These are phyloP conservation scores for Peromyscus attwateri DNA, from an alignment of 2,797 vertebrate genomes.

Conservation along the genomic window DNA sequence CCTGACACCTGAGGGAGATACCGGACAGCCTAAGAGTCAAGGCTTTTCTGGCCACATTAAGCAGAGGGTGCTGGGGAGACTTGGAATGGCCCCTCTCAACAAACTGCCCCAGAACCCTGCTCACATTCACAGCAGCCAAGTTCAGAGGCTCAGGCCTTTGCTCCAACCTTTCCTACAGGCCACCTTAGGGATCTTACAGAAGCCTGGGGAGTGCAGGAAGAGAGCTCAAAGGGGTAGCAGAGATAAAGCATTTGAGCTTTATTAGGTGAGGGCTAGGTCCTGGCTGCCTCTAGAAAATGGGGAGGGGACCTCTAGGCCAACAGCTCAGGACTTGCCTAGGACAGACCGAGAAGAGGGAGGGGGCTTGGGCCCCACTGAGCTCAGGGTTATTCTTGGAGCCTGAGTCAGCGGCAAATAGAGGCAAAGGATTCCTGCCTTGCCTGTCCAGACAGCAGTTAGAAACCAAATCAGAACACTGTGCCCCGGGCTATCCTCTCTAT, in stretches of 20 bases:
- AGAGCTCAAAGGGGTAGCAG: too few relatives aligned
- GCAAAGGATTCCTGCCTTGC: constrained; percentile 75
- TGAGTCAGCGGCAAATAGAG: constrained; percentile 77
- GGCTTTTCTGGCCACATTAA: not conserved
- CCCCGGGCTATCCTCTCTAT: constrained; percentile 71
- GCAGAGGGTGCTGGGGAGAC: not conserved
- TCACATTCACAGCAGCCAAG: not conserved
- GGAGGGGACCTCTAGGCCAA: constrained; percentile 41
- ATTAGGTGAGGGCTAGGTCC: not conserved
- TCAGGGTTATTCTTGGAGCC: constrained; percentile 71
- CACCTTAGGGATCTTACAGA: not conserved
- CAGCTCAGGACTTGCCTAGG: constrained; percentile 71
- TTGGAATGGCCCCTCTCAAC: not conserved
- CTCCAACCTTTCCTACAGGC: not conserved
- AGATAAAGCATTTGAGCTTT: not conserved
- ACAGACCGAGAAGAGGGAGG: not conserved
- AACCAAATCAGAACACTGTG: constrained; percentile 61
- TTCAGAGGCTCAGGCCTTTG: not conserved
- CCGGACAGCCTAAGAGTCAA: not conserved
- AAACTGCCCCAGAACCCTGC: not conserved
- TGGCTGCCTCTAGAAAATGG: not conserved
- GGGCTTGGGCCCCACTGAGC: constrained; percentile 59
- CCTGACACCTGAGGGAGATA: not conserved
- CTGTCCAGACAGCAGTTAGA: constrained; percentile 75
- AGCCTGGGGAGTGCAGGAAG: too few relatives aligned